Evolutionary conservation across 2,888 invertebrate genomes (phyloP).

Genomic region (Drosophila putrida): DNA sequence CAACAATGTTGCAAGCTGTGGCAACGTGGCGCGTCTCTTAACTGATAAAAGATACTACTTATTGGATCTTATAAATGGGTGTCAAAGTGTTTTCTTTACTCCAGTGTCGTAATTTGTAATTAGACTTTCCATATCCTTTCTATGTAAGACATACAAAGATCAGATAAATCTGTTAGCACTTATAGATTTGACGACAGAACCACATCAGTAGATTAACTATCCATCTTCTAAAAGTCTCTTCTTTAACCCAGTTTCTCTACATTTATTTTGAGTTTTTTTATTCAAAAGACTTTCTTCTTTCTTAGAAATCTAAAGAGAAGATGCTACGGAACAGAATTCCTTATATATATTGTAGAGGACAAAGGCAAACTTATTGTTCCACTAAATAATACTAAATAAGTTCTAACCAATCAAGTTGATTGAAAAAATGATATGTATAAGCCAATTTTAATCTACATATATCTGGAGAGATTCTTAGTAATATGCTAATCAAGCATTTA

Average conservation of each 20-base stretch:
- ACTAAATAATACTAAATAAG: too few species aligned
- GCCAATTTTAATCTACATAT: background rate
- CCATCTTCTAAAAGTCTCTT: background rate
- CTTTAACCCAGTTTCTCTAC: background rate
- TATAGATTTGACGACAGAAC: background rate
- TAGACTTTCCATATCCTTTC: too few species aligned
- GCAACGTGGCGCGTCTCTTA: slow-evolving; percentile 3
- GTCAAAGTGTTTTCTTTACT: too few species aligned
- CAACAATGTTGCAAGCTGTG: slow-evolving; percentile 16
- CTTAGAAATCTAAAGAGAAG: background rate
- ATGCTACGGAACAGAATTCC: background rate
- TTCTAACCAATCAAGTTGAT: too few species aligned
- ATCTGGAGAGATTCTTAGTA: background rate
- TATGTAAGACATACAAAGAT: too few species aligned
- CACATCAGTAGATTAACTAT: background rate
- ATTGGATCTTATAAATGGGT: too few species aligned
- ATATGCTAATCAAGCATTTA: too few species aligned
- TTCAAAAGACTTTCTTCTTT: background rate
- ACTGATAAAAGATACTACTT: background rate
- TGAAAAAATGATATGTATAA: too few species aligned
- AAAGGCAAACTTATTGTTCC: too few species aligned
- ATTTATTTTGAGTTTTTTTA: background rate
- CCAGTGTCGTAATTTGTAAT: too few species aligned
- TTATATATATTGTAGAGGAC: background rate
- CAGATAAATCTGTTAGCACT: background rate